A percentile compares a stretch with the other conserved stretches of the same genome.
Conservation (phyloP, 2,888 invertebrate species). For the Agonopterix subpropinquella region DNA sequence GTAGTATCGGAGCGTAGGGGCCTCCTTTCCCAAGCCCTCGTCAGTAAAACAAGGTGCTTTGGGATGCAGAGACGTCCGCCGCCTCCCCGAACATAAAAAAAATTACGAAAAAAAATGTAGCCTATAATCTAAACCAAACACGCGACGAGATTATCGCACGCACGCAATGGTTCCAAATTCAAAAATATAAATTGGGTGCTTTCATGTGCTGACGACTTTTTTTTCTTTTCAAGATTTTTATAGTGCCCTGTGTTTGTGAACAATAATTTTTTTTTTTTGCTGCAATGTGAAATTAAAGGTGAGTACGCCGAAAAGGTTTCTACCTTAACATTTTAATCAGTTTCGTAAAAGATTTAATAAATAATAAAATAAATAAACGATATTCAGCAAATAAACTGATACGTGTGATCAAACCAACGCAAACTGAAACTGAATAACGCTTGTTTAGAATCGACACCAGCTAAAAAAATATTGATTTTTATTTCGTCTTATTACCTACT, state of each 20-base stretch:
- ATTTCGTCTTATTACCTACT: no score
- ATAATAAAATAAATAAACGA: no score
- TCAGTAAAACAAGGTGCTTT: conserved; percentile 42
- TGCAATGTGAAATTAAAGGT: no score
- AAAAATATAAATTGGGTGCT: conserved; percentile 13
- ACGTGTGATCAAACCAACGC: no score
- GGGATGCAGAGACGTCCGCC: conserved; percentile 22
- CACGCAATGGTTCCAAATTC: conserved; percentile 22
- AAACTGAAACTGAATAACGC: no score
- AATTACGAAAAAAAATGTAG: conserved; percentile 58
- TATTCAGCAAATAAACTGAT: no score
- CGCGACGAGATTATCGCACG: conserved; percentile 15
- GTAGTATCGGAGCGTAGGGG: conserved; percentile 61
- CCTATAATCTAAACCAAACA: conserved; percentile 19
- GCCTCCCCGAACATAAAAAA: conserved; percentile 22
- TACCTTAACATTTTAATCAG: no score
- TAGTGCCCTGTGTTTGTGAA: conserved; percentile 12
- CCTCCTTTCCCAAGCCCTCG: conserved; percentile 38
- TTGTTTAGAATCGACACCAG: no score
- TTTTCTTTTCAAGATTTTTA: conserved; percentile 11
- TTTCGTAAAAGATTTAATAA: no score
- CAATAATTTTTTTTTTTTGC: no score
- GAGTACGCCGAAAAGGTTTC: no score
- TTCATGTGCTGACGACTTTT: conserved; percentile 15
- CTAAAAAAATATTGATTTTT: no score